Evolutionary conservation across 2,888 invertebrate genomes (phyloP).

Genomic region (Drosophila ezoana): DNA sequence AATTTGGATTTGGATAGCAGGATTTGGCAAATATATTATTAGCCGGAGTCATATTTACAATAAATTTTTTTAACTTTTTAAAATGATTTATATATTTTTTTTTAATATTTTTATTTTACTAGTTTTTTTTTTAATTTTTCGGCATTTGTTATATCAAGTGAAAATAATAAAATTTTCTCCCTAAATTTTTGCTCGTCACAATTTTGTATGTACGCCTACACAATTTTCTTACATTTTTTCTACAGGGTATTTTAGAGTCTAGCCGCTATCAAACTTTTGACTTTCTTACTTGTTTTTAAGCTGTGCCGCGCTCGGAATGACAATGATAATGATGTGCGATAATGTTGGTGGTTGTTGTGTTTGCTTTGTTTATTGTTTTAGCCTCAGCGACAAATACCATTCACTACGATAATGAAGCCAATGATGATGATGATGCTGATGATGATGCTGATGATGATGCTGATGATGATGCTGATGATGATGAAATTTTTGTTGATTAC

Average conservation of each 20-base stretch:
- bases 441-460: conserved; percentile 33
- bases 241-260: conserved; percentile 24
- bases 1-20: too few species aligned
- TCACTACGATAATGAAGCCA: conserved; percentile 27
- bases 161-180: too few species aligned
- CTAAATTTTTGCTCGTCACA: too few species aligned
- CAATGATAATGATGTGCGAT: conserved; percentile 80
- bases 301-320: conserved; percentile 66
- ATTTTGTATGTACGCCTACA: not conserved
- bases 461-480: too few species aligned
- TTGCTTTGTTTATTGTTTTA: conserved; percentile 65
- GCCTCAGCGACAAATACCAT: conserved; percentile 37
- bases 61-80: not conserved
- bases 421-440: conserved; percentile 23
- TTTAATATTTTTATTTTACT: not conserved
- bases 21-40: too few species aligned
- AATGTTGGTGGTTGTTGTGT: conserved; percentile 68
- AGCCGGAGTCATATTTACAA: too few species aligned
- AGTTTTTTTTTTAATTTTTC: not conserved
- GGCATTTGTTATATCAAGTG: too few species aligned
- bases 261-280: accelerated
- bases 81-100: not conserved
- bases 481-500: conserved; percentile 26
- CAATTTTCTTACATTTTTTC: not conserved
- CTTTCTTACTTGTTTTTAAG: conserved; percentile 49